Conservation (phyloP, 2,888 invertebrate genomes). For the Eugnorisma glareosa region DNA sequence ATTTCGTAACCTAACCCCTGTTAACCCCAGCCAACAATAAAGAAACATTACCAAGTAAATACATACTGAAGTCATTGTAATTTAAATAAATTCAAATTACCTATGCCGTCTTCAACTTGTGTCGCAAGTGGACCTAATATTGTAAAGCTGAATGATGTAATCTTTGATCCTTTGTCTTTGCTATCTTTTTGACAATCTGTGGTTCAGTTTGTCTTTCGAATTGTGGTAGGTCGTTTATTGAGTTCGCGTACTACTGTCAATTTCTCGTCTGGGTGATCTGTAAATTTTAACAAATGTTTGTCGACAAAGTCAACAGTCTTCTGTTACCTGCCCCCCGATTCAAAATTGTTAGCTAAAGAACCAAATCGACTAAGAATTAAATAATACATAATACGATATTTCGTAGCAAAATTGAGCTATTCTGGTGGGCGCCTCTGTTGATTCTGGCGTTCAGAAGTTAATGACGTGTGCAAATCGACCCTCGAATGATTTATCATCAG, state of each 20-base stretch:
- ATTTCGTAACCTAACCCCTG: conserved; percentile 85
- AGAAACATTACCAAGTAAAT: conserved; percentile 86
- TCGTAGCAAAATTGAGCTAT: not conserved
- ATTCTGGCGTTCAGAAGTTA: not conserved
- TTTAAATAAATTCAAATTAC: conserved; percentile 89
- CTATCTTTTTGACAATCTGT: conserved; percentile 58
- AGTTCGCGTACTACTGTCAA: conserved; percentile 71
- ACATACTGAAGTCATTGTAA: conserved; percentile 83
- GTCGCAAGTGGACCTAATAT: conserved; percentile 78
- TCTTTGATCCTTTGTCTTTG: conserved; percentile 67
- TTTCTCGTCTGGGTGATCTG: conserved; percentile 36
- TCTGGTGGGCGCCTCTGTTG: not conserved
- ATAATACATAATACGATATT: not conserved
- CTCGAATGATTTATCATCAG: conserved; percentile 6
- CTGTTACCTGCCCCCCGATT: conserved; percentile 38
- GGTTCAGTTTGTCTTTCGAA: conserved; percentile 54
- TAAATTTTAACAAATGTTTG: conserved; percentile 11
- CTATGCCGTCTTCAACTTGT: conserved; percentile 69
- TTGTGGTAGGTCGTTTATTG: conserved; percentile 77
- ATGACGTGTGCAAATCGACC: not conserved
- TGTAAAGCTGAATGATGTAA: conserved; percentile 74
- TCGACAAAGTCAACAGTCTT: conserved; percentile 10
- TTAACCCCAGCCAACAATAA: conserved; percentile 82
- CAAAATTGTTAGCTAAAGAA: not conserved
- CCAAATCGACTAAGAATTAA: not conserved